phyloP scores from a whole-genome alignment of 2,888 invertebrate species.

The Ariolimax columbianus region DNA sequence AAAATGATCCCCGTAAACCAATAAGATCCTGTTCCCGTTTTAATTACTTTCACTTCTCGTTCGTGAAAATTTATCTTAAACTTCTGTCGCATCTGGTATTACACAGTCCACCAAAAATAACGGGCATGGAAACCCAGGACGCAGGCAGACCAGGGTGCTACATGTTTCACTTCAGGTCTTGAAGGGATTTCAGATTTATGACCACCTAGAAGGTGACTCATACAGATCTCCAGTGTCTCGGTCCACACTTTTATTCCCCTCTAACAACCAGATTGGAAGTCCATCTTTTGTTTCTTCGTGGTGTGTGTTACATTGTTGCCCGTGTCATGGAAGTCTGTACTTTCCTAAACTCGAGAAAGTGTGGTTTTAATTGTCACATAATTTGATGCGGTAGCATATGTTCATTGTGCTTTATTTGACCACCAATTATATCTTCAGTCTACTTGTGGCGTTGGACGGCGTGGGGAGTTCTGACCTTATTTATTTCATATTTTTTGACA shows the following conservation, averaged over 20 bases:
- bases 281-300: background rate
- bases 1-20: too few species aligned
- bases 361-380: background rate
- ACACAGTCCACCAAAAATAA: background rate
- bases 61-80: too few species aligned
- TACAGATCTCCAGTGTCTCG: background rate
- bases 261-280: constrained; percentile 2
- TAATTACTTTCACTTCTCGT: too few species aligned
- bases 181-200: constrained; percentile 8
- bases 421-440: too few species aligned
- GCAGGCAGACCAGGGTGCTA: background rate
- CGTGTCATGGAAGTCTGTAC: background rate
- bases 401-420: too few species aligned
- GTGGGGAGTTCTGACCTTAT: too few species aligned
- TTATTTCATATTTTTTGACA: too few species aligned
- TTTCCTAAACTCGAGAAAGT: background rate
- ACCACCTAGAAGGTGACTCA: constrained; percentile 10
- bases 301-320: background rate
- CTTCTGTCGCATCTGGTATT: background rate
- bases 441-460: too few species aligned
- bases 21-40: too few species aligned
- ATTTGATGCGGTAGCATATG: too few species aligned
- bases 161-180: background rate
- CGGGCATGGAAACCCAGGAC: background rate
- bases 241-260: background rate